Conservation (phyloP, 2,888 invertebrate species). For the Drosophila prolongata region DNA sequence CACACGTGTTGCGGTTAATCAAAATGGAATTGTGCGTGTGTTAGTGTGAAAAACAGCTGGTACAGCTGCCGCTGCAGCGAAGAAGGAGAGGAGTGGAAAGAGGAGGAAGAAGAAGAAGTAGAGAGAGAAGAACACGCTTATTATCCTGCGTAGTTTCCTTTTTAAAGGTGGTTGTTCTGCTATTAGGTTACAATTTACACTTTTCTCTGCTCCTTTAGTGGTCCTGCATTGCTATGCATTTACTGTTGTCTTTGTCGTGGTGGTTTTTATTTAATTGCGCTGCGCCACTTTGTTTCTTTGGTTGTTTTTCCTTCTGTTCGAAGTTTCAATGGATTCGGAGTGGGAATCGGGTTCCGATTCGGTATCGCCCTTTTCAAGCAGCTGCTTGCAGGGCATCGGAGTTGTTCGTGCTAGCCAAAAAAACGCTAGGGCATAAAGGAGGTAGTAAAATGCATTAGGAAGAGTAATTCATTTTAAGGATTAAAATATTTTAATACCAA, state of each 20-base stretch:
- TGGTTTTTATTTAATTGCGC: conserved; percentile 70
- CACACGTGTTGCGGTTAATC: conserved; percentile 40
- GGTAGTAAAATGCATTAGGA: too few species aligned
- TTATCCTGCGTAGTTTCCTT: conserved; percentile 39
- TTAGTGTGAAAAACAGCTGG: conserved; percentile 68
- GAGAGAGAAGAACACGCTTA: conserved; percentile 19
- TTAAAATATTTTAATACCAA: too few species aligned
- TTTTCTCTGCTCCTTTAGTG: conserved; percentile 15
- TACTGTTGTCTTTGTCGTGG: conserved; percentile 37
- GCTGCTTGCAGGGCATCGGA: conserved; percentile 42
- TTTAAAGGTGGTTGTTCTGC: conserved; percentile 54
- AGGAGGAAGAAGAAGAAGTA: not conserved
- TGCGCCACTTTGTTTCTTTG: conserved; percentile 44
- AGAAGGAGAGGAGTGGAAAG: conserved; percentile 25
- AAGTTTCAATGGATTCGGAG: conserved; percentile 1
- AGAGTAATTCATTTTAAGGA: too few species aligned
- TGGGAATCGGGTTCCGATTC: conserved; percentile 14
- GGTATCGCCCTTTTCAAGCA: conserved; percentile 39
- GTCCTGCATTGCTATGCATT: conserved; percentile 72
- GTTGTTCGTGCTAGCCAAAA: conserved; percentile 12
- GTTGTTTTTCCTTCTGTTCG: conserved; percentile 43
- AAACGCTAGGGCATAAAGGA: not conserved
- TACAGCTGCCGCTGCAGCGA: conserved; percentile 60
- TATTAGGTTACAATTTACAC: conserved; percentile 52
- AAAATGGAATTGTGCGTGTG: conserved; percentile 16